Base-by-base conservation (phyloP, 2,888 invertebrate genomes). In the Drosophila cognata region DNA sequence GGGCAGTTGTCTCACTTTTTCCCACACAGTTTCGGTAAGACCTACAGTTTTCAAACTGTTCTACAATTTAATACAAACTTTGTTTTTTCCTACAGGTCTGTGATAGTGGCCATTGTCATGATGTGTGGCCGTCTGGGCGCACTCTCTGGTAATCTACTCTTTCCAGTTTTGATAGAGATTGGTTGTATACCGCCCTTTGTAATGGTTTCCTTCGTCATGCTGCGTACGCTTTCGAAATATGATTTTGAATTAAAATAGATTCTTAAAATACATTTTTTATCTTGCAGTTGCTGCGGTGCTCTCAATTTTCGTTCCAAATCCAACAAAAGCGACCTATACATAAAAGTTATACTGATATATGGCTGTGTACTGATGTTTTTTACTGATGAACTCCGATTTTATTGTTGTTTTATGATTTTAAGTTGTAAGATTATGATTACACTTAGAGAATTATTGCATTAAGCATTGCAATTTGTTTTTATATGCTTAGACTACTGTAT, bases 161-260 rank as follows among this genome's bases (percentile, higher is more conserved):
- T 97, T 88, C 96, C 97, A 0, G 93, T 95, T 31, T 94, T 97
- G 56, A 94, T 97, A 51, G 93, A 94, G 79, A 93, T 94, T 33
- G 96, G 96, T 43, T 97, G 97, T 86, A 92, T 95, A 35, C 96
- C 96, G 28, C 96, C 96, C 4, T 97, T 97, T 90, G 91, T 96
- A 60, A 95, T 95, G 91, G 95, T 97, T 65, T 95, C 95, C 10
- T 88, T 93, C 8, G 94, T 95, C 29, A 94, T 96, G 79, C 84
- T 95, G 77, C 94, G 96, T 96, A 94, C 93, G 91, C 86, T 36
- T 31, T 10, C 6, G 10, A 28, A 8, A n/a, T n/a, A 8, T 28
- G 2, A 18, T n/a, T 35, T 25, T 18, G 0, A 13, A 10, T 55
- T 48, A 10, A 21, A 43, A 16, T 6, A 18, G 5, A n/a, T n/a